These are phyloP conservation scores for Pao palembangensis DNA, from an alignment of 2,113 vertebrate species.

Conservation along the genomic window DNA sequence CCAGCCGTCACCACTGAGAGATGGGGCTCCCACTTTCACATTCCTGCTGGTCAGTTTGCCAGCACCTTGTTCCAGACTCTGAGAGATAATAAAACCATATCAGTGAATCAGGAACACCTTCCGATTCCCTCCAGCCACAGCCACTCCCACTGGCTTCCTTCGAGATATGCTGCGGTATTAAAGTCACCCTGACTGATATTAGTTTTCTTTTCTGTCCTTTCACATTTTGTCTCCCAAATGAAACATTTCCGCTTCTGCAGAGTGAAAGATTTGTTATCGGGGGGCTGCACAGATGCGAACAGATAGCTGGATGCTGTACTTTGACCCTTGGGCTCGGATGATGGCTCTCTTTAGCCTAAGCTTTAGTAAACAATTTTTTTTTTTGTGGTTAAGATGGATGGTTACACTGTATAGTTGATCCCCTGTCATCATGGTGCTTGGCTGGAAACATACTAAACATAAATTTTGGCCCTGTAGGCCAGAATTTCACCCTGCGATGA, in stretches of 20 bases:
- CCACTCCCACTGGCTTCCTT: constrained; percentile 22
- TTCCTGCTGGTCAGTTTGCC: constrained; percentile 59
- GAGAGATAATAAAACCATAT: constrained; percentile 76
- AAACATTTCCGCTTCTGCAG: constrained; percentile 43
- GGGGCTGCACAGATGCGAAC: background rate
- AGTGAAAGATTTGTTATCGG: constrained; percentile 17
- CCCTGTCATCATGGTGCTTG: too few species aligned
- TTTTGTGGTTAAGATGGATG: too few species aligned
- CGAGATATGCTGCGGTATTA: constrained; percentile 57
- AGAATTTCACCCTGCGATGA: too few species aligned
- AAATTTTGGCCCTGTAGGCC: too few species aligned
- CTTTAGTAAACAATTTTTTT: background rate
- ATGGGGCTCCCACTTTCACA: constrained; percentile 67
- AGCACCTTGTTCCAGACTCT: constrained; percentile 62
- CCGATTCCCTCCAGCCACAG: constrained; percentile 3
- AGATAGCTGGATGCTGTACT: constrained; percentile 1
- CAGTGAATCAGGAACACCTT: constrained; percentile 61
- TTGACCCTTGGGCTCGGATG: background rate
- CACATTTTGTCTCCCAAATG: constrained; percentile 49
- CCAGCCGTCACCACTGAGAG: constrained; percentile 70
- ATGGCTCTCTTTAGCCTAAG: background rate
- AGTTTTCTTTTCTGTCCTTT: constrained; percentile 52
- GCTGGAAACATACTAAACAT: too few species aligned
- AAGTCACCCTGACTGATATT: constrained; percentile 53
- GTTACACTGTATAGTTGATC: too few species aligned